Percentiles rank a stretch among this genome's conserved stretches.
These are phyloP conservation scores for Lasioglossum marginatum DNA, from an alignment of 2,888 invertebrate species.

Conservation along the genomic window DNA sequence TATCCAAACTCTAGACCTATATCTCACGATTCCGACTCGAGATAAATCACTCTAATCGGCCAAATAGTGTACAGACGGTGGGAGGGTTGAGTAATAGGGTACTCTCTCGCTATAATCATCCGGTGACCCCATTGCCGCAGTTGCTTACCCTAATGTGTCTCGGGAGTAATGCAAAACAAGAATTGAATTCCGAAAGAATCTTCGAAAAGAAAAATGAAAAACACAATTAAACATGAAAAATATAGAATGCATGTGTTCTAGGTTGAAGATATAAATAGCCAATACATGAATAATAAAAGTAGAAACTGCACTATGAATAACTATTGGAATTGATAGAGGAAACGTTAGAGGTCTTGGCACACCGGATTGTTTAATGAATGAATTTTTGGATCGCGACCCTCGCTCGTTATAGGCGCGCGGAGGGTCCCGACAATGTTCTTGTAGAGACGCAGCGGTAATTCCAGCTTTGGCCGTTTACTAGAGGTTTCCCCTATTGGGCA, in stretches of 20 bases:
- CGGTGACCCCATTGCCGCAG: not conserved
- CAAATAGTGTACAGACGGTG: not conserved
- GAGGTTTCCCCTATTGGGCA: constrained; percentile 37
- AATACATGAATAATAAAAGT: no score
- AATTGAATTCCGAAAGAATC: not conserved
- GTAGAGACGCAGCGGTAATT: not conserved
- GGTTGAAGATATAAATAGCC: no score
- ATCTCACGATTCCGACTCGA: constrained; percentile 7
- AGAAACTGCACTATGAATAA: no score
- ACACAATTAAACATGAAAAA: no score
- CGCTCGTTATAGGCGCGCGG: not conserved
- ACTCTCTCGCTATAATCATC: not conserved
- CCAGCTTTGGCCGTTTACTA: not conserved
- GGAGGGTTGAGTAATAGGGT: not conserved
- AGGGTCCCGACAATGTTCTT: not conserved
- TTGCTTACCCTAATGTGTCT: not conserved
- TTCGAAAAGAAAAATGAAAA: not conserved
- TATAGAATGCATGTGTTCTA: no score
- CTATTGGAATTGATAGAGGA: not conserved
- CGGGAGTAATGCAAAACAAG: not conserved
- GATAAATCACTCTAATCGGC: not conserved
- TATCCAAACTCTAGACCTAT: not conserved
- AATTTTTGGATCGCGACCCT: not conserved
- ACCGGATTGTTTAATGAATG: not conserved
- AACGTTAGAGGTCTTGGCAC: not conserved